Evolutionary conservation across 2,797 vertebrate species (phyloP), one percentile per base, ranked within the genome.

Genomic region (Adelosebastes latens): DNA sequence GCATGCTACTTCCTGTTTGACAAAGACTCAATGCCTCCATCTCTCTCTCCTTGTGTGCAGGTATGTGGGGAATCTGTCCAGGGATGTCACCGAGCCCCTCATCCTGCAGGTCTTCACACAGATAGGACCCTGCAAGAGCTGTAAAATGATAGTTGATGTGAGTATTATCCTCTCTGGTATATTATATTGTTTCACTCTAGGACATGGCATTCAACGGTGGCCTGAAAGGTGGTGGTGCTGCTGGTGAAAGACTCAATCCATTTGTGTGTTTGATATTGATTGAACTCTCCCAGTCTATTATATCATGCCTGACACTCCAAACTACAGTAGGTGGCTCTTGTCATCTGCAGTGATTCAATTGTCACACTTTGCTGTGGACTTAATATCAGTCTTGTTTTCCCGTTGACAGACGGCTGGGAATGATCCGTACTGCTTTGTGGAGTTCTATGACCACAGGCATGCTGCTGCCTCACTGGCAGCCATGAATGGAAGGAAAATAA

Each of bases 401-500:
- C 60, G 5, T 93, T 81, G 76, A 91, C 95, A 99, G 98, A 98
- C 98, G 53, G 97, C 98, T 86, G 98, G 98, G 69, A 99, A 99
- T 59, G 98, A 99, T 88, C 98, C 98, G 0, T 99, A 99, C 94
- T 99, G 98, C 93, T 99, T 99, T 81, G 98, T 99, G 96, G 98
- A 99, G 93, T 99, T 99, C 88, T 99, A 97, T 86, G 98, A 99
- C 92, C 98, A 99, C 95, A 97, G 97, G 90, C 98, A 99, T 72
- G 98, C 98, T 74, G 98, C 98, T 59, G 98, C 98, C 27, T 98
- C 98, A 0, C 93, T 99, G 92, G 98, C 97, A 87, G 98, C 98
- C 71, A 99, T 99, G 97, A 99, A 99, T 78, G 98, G 98, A 89
- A 96, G 98, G 96, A 99, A 99, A 97, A 99, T 99, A 96, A 97